Evolutionary conservation across 2,888 invertebrate genomes (phyloP).

Genomic region (Autographa gamma): DNA sequence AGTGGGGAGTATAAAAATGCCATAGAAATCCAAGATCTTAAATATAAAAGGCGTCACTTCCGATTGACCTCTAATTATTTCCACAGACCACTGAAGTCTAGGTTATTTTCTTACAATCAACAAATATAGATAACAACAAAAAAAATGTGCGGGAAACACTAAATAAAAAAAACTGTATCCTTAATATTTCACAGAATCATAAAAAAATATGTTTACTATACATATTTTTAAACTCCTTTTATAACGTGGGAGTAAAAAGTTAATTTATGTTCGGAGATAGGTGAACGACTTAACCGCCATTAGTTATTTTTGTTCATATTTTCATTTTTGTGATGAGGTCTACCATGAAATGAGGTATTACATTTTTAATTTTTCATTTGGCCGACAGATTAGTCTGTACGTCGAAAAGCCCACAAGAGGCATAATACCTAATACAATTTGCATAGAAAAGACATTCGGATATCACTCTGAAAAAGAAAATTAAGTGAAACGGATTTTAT

Average conservation of each 20-base stretch:
- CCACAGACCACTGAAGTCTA: no score
- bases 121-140: no score
- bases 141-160: no score
- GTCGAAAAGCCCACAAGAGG: constrained; percentile 66
- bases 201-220: not conserved
- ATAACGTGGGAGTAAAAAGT: constrained; percentile 19
- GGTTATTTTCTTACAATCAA: no score
- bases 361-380: constrained; percentile 78
- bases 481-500: not conserved
- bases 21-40: no score
- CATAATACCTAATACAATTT: constrained; percentile 68
- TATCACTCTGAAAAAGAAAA: constrained; percentile 39
- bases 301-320: constrained; percentile 38
- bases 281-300: constrained; percentile 32
- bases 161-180: no score
- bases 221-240: not conserved
- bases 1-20: not conserved
- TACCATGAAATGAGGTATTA: constrained; percentile 67
- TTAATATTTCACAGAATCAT: not conserved
- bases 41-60: no score
- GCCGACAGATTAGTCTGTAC: constrained; percentile 65
- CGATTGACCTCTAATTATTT: no score
- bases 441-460: constrained; percentile 65
- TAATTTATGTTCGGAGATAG: constrained; percentile 33
- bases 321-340: constrained; percentile 47